A percentile compares a stretch with the other conserved stretches of the same genome.
Conservation (phyloP, 2,113 vertebrate species). For the Oreochromis spilurus region DNA sequence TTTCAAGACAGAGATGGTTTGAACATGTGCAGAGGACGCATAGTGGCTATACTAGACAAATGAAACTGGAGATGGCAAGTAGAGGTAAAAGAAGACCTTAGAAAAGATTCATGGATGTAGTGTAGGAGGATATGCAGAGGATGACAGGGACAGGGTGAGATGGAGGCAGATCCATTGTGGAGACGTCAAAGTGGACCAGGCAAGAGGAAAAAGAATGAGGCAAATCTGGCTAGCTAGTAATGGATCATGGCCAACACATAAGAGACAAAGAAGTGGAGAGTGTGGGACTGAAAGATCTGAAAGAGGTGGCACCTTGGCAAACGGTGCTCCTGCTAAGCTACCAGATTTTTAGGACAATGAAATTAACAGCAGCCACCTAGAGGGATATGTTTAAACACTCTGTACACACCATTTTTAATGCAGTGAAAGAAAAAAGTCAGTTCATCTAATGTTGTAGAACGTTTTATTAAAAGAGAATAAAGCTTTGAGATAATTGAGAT, state of each 20-base stretch:
- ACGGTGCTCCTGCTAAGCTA: not conserved
- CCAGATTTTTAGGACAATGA: not conserved
- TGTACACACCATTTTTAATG: not conserved
- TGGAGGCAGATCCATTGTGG: not conserved
- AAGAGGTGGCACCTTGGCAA: not conserved
- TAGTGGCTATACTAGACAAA: not conserved
- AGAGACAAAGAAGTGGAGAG: not conserved
- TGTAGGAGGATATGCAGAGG: not conserved
- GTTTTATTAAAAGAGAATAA: constrained; percentile 71
- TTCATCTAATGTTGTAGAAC: constrained; percentile 2
- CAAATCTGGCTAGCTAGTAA: not conserved
- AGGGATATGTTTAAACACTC: not conserved
- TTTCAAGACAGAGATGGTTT: not conserved
- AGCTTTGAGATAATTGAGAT: constrained; percentile 45
- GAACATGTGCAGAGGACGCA: not conserved
- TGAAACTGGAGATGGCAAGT: not conserved
- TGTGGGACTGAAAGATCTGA: not conserved
- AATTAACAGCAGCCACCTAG: not conserved
- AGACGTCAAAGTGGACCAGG: not conserved
- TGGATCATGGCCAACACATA: too few species aligned
- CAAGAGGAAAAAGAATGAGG: not conserved
- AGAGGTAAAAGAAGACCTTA: not conserved
- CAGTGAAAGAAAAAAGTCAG: not conserved
- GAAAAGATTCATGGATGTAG: not conserved
- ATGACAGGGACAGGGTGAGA: not conserved